A percentile compares a stretch with the other conserved stretches of the same genome.
phyloP scores from a whole-genome alignment of 2,797 vertebrate genomes.

The Lacerta viridis region DNA sequence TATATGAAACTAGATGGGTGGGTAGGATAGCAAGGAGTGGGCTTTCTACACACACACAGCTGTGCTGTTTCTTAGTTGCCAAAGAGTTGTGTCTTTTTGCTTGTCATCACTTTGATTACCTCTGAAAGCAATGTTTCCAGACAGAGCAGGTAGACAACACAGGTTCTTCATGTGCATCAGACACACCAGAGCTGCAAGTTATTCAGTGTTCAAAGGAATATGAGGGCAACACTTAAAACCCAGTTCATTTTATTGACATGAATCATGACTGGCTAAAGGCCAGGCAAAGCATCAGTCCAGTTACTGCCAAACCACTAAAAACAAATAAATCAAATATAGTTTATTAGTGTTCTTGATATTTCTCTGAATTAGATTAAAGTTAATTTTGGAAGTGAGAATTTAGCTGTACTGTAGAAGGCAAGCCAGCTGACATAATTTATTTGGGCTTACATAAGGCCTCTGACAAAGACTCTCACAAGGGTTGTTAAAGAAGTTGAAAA shows the following conservation, averaged over 20 bases:
- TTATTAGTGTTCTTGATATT: conserved; percentile 55
- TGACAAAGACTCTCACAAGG: conserved; percentile 58
- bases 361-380: conserved; percentile 58
- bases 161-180: conserved; percentile 38
- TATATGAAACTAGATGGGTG: conserved; percentile 16
- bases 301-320: conserved; percentile 62
- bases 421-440: conserved; percentile 56
- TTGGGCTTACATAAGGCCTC: conserved; percentile 48
- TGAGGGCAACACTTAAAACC: conserved; percentile 55
- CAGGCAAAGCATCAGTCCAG: conserved; percentile 58
- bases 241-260: conserved; percentile 62
- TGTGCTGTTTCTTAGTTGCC: conserved; percentile 54
- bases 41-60: conserved; percentile 34
- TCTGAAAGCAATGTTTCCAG: conserved; percentile 60
- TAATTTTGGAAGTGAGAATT: conserved; percentile 57
- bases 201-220: conserved; percentile 35
- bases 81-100: conserved; percentile 49
- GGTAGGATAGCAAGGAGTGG: conserved; percentile 34
- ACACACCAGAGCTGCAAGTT: conserved; percentile 42
- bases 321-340: conserved; percentile 57
- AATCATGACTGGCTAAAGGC: conserved; percentile 54
- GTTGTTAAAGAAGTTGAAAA: conserved; percentile 50
- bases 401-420: background rate
- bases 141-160: conserved; percentile 56
- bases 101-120: conserved; percentile 40